Conservation (phyloP, 92 coral and sea anemone species). For the Hydrozoanthus gracilis region DNA sequence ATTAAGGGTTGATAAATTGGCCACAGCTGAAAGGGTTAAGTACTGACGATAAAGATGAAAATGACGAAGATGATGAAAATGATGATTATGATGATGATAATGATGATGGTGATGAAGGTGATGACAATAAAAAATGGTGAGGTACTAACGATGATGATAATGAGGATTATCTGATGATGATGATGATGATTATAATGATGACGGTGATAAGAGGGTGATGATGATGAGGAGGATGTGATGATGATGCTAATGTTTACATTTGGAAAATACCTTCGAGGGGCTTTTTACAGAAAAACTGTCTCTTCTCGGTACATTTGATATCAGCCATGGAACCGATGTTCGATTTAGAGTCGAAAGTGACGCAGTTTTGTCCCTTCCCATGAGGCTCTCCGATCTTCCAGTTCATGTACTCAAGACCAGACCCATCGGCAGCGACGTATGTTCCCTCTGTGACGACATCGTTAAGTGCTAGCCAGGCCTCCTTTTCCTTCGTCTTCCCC, state of each 20-base stretch:
- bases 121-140: too few relatives aligned
- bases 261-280: slow-evolving; percentile 72
- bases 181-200: too few relatives aligned
- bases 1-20: too few relatives aligned
- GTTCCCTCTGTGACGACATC: slow-evolving; percentile 80
- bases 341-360: slow-evolving; percentile 62
- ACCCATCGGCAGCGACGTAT: slow-evolving; percentile 80
- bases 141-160: too few relatives aligned
- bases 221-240: too few relatives aligned
- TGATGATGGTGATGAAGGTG: too few relatives aligned
- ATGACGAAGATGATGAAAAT: too few relatives aligned
- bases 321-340: slow-evolving; percentile 76
- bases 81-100: too few relatives aligned
- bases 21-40: too few relatives aligned
- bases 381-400: slow-evolving; percentile 87
- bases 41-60: too few relatives aligned
- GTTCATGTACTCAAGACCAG: slow-evolving; percentile 72
- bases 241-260: background rate
- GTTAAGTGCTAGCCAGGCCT: slow-evolving; percentile 72
- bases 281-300: slow-evolving; percentile 75
- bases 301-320: slow-evolving; percentile 66
- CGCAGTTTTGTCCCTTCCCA: slow-evolving; percentile 84
- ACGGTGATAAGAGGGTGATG: too few relatives aligned
- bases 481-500: slow-evolving; percentile 2
- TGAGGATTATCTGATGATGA: too few relatives aligned